Percentiles rank a stretch among this genome's conserved stretches.
Conservation (phyloP, 2,113 vertebrate species). For the Pelobates fuscus region DNA sequence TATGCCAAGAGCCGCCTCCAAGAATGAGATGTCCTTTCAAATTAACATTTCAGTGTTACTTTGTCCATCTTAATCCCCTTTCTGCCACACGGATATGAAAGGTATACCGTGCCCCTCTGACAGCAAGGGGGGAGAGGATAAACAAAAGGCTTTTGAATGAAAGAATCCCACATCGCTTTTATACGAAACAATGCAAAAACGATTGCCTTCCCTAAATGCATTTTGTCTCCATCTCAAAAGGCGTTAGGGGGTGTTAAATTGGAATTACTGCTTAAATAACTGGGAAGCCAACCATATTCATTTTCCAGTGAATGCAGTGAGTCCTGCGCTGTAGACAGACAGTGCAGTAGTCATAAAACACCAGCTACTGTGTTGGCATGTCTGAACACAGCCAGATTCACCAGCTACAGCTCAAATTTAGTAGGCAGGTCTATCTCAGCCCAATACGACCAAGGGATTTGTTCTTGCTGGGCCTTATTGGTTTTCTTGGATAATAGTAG, state of each 20-base stretch:
- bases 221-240: background rate
- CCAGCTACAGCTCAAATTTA: background rate
- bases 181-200: background rate
- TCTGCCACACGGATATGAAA: background rate
- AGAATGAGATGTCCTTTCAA: background rate
- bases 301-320: constrained; percentile 14
- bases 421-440: background rate
- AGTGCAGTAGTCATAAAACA: constrained; percentile 20
- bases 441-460: background rate
- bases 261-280: constrained; percentile 1
- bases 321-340: constrained; percentile 19
- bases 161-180: background rate
- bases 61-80: background rate
- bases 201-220: background rate
- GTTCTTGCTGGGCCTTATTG: no score
- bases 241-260: background rate
- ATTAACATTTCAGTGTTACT: background rate
- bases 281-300: background rate
- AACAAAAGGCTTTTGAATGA: background rate
- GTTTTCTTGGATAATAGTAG: no score
- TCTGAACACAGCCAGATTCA: background rate
- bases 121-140: background rate
- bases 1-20: background rate
- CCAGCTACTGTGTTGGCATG: constrained; percentile 19
- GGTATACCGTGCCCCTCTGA: background rate